Percentiles rank a stretch among this genome's conserved stretches.
Evolutionary conservation across 1,140 invertebrate genomes (phyloP).

Genomic region (Chymomyza costata): DNA sequence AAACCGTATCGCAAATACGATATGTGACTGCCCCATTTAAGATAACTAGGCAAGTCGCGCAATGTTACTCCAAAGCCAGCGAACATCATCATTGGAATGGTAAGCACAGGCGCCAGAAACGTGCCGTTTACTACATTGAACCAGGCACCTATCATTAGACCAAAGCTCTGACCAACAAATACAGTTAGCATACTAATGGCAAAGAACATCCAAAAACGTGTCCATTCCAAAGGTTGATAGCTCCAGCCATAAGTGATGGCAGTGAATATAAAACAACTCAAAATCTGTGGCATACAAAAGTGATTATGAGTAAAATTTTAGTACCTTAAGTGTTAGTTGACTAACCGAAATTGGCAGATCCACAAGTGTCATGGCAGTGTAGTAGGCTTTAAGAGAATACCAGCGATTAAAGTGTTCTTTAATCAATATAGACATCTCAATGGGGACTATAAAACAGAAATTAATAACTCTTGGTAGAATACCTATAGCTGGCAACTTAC

Average conservation of each 20-base stretch:
- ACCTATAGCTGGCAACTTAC: slow-evolving; percentile 75
- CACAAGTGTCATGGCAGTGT: slow-evolving; percentile 89
- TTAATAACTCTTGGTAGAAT: background rate
- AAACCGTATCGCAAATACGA: slow-evolving; percentile 92
- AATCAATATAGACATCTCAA: slow-evolving; percentile 91
- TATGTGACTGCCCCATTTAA: slow-evolving; percentile 91
- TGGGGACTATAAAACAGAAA: slow-evolving; percentile 84
- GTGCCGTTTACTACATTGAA: slow-evolving; percentile 90
- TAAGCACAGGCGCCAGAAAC: slow-evolving; percentile 85
- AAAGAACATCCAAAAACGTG: slow-evolving; percentile 89
- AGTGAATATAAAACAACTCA: slow-evolving; percentile 87
- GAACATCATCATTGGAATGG: slow-evolving; percentile 92
- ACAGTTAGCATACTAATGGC: slow-evolving; percentile 85
- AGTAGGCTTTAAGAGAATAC: slow-evolving; percentile 96
- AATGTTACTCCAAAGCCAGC: slow-evolving; percentile 88
- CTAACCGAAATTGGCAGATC: slow-evolving; percentile 86
- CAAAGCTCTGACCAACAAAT: slow-evolving; percentile 93
- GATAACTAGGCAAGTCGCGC: slow-evolving; percentile 84
- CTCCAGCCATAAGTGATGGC: slow-evolving; percentile 92
- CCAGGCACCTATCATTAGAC: slow-evolving; percentile 89
- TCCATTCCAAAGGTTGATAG: slow-evolving; percentile 85
- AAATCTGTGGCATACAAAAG: slow-evolving; percentile 77
- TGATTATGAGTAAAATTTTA: background rate
- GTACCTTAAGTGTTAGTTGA: background rate
- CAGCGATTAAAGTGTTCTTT: slow-evolving; percentile 97